Evolutionary conservation across 2,888 invertebrate species (phyloP).

Genomic region (Saturnia pavonia): DNA sequence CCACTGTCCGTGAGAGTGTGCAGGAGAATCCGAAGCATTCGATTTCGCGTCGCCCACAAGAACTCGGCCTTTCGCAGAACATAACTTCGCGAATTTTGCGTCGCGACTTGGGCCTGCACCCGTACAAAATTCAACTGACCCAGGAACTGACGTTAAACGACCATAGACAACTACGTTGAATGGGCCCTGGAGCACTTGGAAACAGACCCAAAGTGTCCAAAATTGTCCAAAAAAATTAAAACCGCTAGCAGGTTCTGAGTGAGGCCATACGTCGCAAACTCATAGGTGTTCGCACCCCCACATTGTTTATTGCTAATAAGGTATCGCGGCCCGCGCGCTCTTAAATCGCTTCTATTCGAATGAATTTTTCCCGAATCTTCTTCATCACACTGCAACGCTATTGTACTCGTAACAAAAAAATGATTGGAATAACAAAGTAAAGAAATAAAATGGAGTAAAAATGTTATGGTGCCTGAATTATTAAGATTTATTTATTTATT

Average conservation of each 20-base stretch:
- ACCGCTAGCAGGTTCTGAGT: constrained; percentile 33
- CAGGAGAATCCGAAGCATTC: too few species aligned
- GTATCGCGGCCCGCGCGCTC: constrained; percentile 56
- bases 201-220: too few species aligned
- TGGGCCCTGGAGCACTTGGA: too few species aligned
- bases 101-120: too few species aligned
- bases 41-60: too few species aligned
- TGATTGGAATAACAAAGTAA: not conserved
- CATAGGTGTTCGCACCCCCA: constrained; percentile 40
- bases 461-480: not conserved
- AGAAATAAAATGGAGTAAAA: not conserved
- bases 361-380: constrained; percentile 3
- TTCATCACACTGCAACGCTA: not conserved
- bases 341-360: constrained; percentile 51
- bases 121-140: too few species aligned
- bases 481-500: too few species aligned
- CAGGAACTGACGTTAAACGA: too few species aligned
- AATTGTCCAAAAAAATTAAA: not conserved
- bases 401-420: not conserved
- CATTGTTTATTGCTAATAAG: constrained; percentile 80
- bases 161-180: too few species aligned
- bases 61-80: too few species aligned
- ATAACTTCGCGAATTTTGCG: too few species aligned
- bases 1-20: too few species aligned
- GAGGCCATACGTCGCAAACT: constrained; percentile 27